Evolutionary conservation across 2,113 vertebrate genomes (phyloP), one percentile per base, ranked within the genome.

Genomic region (Poeciliopsis turrubarensis): DNA sequence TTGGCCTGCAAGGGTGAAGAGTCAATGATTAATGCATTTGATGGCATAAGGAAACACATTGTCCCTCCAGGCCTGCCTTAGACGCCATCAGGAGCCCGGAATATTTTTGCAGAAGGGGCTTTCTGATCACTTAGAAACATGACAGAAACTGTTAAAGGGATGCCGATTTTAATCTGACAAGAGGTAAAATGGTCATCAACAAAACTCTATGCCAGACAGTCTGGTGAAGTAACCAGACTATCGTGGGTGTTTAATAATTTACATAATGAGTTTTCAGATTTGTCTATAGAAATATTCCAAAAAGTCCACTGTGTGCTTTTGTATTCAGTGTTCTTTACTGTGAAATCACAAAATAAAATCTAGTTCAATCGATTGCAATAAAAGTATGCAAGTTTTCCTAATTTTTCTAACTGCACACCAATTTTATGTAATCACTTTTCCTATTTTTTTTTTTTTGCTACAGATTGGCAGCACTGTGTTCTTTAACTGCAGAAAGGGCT

Each of bases 401-500:
- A 7, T 22, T 62, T 1, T 17, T 62, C 27, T 15, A 61, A 4
- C 15, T 30, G 14, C 27, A 15, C 60, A 27, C 8, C 25, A 41
- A 19, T 37, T n/a, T 72, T 27, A 17, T 8, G 14, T 25, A 57
- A n/a, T 57, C 7, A 2, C 22, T 57, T 57, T 54, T 15, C 30
- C 65, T 14, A 57, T 72, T 37, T 30, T 17, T 72, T 37, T 30
- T 17, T 31, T 66, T 65, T 12, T 39, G 6, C 60, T 77, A 72
- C 87, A 95, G 95, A 94, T 99, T 80, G 94, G 97, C 80, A 96
- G 96, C 88, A 93, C 94, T 0, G 93, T 99, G 79, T 96, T 96
- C 77, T 99, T 97, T 93, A 96, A 83, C 88, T 99, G 98, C 88
- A 96, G 96, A 76, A 99, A 98, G 90, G 98, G 98, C 4, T 98